A percentile compares a stretch with the other conserved stretches of the same genome.
Conservation (phyloP, 2,888 invertebrate genomes). For the Lithosia quadra region DNA sequence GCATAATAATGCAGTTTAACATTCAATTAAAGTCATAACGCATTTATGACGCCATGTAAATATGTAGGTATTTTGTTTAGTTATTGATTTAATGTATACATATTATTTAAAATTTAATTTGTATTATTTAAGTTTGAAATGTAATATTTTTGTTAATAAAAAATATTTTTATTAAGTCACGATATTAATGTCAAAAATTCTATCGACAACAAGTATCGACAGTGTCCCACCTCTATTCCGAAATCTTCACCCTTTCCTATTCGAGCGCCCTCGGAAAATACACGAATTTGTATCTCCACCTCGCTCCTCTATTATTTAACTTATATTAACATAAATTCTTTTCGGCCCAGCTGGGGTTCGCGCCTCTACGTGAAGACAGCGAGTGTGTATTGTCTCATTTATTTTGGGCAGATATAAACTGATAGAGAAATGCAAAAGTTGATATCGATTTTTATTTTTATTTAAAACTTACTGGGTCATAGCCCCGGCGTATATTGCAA, state of each 20-base stretch:
- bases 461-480: too few species aligned
- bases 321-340: constrained; percentile 65
- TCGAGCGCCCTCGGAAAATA: constrained; percentile 50
- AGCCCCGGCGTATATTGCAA: too few species aligned
- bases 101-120: too few species aligned
- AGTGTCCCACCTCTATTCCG: constrained; percentile 40
- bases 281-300: constrained; percentile 70
- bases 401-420: background rate
- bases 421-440: background rate
- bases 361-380: constrained; percentile 31
- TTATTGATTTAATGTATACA: too few species aligned
- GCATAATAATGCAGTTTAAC: too few species aligned
- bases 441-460: background rate
- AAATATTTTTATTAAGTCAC: too few species aligned
- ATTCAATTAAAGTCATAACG: too few species aligned
- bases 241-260: constrained; percentile 61
- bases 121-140: too few species aligned
- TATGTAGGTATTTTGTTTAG: too few species aligned
- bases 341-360: constrained; percentile 52
- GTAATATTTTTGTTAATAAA: too few species aligned
- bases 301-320: constrained; percentile 67
- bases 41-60: too few species aligned
- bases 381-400: constrained; percentile 26
- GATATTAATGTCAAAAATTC: background rate
- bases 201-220: constrained; percentile 45